Percentiles rank a stretch among this genome's conserved stretches.
These are phyloP conservation scores for Hyposoter didymator DNA, from an alignment of 2,888 invertebrate species.

Conservation along the genomic window DNA sequence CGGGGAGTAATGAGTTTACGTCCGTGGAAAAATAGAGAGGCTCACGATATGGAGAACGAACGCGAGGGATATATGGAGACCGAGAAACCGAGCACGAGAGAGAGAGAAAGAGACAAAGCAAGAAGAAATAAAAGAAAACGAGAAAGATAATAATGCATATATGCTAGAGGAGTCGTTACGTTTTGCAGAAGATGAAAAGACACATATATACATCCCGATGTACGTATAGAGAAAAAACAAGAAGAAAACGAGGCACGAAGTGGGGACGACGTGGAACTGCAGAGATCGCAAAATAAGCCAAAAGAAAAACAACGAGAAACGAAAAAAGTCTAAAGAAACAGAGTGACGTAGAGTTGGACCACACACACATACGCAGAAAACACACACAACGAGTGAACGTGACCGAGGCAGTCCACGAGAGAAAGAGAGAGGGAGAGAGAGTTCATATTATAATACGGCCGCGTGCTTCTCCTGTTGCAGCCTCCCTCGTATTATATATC, in stretches of 20 bases:
- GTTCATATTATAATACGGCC: constrained; percentile 82
- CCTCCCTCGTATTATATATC: constrained; percentile 77
- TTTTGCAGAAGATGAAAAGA: constrained; percentile 56
- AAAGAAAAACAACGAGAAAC: constrained; percentile 42
- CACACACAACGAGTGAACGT: constrained; percentile 82
- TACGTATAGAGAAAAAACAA: constrained; percentile 20
- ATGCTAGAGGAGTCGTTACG: constrained; percentile 54
- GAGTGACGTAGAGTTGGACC: constrained; percentile 79
- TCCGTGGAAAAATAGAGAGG: constrained; percentile 71
- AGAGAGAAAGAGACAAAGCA: constrained; percentile 26
- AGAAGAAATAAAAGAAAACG: constrained; percentile 34
- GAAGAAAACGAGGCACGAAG: constrained; percentile 54
- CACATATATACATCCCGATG: constrained; percentile 16
- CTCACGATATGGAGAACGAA: constrained; percentile 53
- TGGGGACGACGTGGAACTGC: constrained; percentile 53
- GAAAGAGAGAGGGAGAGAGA: constrained; percentile 70
- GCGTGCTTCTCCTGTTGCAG: constrained; percentile 70
- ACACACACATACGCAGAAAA: constrained; percentile 82
- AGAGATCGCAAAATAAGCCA: constrained; percentile 28
- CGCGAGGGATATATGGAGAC: constrained; percentile 11
- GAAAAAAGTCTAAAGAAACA: constrained; percentile 60
- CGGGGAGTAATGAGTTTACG: constrained; percentile 77
- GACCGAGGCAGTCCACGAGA: constrained; percentile 81
- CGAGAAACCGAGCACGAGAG: constrained; percentile 33
- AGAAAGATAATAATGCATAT: constrained; percentile 58